Evolutionary conservation across 2,888 invertebrate species (phyloP).

Genomic region (Trilocha varians): DNA sequence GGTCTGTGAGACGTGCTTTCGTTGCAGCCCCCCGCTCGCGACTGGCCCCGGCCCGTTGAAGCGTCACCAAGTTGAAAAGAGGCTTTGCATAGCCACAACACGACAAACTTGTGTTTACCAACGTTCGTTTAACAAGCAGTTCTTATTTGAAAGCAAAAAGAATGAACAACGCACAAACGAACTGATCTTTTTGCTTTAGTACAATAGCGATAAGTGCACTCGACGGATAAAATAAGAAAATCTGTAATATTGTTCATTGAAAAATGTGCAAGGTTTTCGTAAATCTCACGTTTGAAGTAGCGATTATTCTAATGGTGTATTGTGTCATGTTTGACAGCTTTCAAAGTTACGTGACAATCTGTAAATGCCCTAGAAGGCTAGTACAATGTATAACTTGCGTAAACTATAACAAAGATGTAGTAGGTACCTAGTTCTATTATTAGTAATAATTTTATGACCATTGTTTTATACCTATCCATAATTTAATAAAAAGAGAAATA

Average conservation of each 20-base stretch:
- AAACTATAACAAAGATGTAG: too few species aligned
- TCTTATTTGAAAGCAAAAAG: neutral
- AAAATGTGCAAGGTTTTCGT: neutral
- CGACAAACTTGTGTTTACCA: neutral
- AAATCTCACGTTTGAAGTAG: neutral
- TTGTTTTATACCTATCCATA: too few species aligned
- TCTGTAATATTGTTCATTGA: slow-evolving; percentile 24
- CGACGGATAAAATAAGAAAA: slow-evolving; percentile 36
- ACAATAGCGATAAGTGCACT: slow-evolving; percentile 29
- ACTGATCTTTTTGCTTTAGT: neutral
- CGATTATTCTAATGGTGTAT: neutral
- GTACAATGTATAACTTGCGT: too few species aligned
- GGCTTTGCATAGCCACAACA: slow-evolving; percentile 5
- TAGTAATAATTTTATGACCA: too few species aligned
- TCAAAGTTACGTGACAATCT: neutral
- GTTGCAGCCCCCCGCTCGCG: slow-evolving; percentile 9
- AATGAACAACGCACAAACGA: neutral
- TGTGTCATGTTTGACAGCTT: neutral
- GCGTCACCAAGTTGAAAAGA: slow-evolving; percentile 6
- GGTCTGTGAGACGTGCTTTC: slow-evolving; percentile 8
- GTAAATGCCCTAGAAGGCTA: too few species aligned
- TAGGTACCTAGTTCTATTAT: too few species aligned
- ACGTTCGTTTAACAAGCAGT: neutral
- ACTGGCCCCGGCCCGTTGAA: slow-evolving; percentile 9
- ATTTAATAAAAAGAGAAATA: too few species aligned